Base-by-base conservation (phyloP, 64 coral and sea anemone genomes). In the Trachythela sp. region DNA sequence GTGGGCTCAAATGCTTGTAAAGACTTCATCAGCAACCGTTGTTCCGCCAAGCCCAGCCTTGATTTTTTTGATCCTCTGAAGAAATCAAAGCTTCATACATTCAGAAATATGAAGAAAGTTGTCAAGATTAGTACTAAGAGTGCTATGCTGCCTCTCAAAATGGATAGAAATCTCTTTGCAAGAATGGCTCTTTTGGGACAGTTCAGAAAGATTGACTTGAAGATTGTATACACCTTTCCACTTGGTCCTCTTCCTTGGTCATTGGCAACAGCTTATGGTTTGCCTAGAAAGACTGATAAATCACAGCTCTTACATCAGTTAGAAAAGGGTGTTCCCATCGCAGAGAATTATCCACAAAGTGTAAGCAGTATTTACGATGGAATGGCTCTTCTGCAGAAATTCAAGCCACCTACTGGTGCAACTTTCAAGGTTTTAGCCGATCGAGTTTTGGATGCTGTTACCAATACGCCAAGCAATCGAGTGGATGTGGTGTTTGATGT, bases 161-260 rank as follows among this genome's bases (percentile, higher is more conserved):
- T 90, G 85, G 92, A 91, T 59, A 24, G 58, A 72, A 54, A 64
- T 37, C 40, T 88, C 35, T 91, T 94, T 83, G 92, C 88, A 59
- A 89, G 71, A 87, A 90, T 94, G 92, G 72, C 89, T 39, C 54
- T 94, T 42, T 52, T 91, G 26, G 86, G 86, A 8, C 54, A 94
- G 39, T 90, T 94, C 38, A 52, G 92, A 8, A 54, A 91, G 64
- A 94, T 85, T 6, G 49, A 94, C 84, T 41, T 90, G 88, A 89
- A 77, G 43, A 27, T 39, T 9, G 68, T 68, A 14, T 94, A 89
- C 59, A 89, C 87, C n/a, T 93, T 84, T 72, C 85, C 85, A 11
- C 92, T 94, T 87, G 92, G 92, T 80, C 43, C 70, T 11, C 70
- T 83, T 22, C 67, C 84, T 17, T 86, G 67, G 67, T 80, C 59